phyloP scores from a whole-genome alignment of 2,797 vertebrate genomes.

The Sebastes oblongus region DNA sequence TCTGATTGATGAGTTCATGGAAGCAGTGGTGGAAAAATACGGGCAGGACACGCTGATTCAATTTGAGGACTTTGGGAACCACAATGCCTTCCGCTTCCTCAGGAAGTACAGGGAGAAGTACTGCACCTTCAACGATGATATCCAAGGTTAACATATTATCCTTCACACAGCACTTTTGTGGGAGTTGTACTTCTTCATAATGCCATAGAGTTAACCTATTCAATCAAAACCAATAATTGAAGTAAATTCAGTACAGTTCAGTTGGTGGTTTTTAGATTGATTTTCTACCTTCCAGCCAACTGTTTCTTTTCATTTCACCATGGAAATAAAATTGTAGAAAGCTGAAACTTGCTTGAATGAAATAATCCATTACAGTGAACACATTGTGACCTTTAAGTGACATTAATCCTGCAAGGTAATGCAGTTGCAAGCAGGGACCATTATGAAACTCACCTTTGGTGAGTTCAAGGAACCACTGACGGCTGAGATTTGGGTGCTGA shows the following conservation, averaged over 20 bases:
- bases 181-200: not conserved
- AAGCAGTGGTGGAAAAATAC: slow-evolving; percentile 94
- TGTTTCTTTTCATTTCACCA: not conserved
- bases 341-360: not conserved
- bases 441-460: not conserved
- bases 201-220: not conserved
- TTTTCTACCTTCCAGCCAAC: not conserved
- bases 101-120: slow-evolving; percentile 95
- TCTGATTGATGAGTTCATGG: slow-evolving; percentile 98
- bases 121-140: slow-evolving; percentile 98
- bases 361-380: not conserved
- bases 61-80: slow-evolving; percentile 98
- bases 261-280: not conserved
- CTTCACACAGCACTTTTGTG: not conserved
- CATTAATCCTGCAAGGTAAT: not conserved
- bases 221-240: not conserved
- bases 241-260: not conserved
- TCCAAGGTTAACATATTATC: slow-evolving; percentile 87
- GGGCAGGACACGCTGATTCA: slow-evolving; percentile 96
- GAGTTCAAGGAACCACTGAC: not conserved
- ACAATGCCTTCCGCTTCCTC: slow-evolving; percentile 96
- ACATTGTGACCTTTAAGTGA: not conserved
- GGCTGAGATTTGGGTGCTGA: not conserved
- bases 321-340: not conserved
- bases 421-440: not conserved